phyloP scores from a whole-genome alignment of 2,113 vertebrate genomes.

The Aix galericulata region DNA sequence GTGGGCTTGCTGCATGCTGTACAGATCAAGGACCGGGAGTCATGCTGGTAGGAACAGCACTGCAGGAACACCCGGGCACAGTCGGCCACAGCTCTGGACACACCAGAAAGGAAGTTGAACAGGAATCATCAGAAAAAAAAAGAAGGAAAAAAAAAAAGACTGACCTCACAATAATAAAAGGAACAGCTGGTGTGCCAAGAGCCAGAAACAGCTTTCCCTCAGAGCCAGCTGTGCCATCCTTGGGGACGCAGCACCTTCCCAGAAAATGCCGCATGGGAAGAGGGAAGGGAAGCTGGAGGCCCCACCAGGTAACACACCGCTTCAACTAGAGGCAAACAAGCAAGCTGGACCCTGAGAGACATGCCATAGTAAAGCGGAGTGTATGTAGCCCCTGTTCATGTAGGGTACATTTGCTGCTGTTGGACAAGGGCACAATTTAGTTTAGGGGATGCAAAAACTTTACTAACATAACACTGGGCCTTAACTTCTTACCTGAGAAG shows the following conservation, averaged over 20 bases:
- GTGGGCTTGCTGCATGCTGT: not conserved
- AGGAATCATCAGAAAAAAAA: not conserved
- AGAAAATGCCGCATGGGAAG: not conserved
- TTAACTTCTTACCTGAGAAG: not conserved
- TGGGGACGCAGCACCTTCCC: not conserved
- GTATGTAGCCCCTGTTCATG: fast-evolving
- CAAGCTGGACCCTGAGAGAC: not conserved
- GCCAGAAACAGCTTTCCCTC: not conserved
- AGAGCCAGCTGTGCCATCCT: not conserved
- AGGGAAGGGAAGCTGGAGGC: not conserved
- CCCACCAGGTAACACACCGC: not conserved
- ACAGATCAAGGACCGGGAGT: not conserved
- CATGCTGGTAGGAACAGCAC: not conserved
- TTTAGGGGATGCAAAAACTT: not conserved
- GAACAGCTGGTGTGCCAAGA: not conserved
- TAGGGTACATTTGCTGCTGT: not conserved
- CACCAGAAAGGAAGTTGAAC: not conserved
- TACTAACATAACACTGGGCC: not conserved
- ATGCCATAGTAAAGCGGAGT: not conserved
- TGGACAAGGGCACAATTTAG: not conserved
- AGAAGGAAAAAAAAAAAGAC: not conserved
- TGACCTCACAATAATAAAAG: not conserved
- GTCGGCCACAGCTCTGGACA: not conserved
- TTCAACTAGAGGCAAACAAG: not conserved
- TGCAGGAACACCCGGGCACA: not conserved